Base-by-base conservation (phyloP, 2,113 vertebrate genomes). In the Pelusios castaneus region DNA sequence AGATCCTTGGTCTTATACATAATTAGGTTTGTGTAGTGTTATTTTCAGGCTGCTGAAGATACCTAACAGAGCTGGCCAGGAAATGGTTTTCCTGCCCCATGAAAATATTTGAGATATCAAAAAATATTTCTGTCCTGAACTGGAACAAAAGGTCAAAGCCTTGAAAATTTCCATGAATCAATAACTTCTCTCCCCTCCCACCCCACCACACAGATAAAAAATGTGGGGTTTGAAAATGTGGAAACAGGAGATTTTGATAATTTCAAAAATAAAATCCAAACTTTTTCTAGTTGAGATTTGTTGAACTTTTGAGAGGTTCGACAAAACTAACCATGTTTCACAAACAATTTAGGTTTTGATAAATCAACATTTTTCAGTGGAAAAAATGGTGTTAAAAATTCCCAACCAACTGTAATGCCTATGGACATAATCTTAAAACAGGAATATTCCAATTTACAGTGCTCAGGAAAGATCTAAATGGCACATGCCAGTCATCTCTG, bases 1-100 rank as follows among this genome's bases (percentile, higher is more conserved):
- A 92, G 84, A 84, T 87, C 82, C 87, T 92, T 47, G 10, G 86
- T 93, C 95, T 85, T 80, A 90, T 88, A 56, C 21, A 29, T 76
- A 89, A 88, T 52, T 94, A 55, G 77, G 41, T 91, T 97, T 97
- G 89, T 94, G 79, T 96, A 90, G 41, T 91, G 95, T 91, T 84
- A 41, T 73, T 94, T 93, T 91, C 75, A 94, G 87, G 94, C 92
- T 97, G 95, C 91, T 97, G 47, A 24, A 51, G 87, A 49, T 89
- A 73, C 90, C 84, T 45, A 27, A 14, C 9, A 70, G 19, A 70
- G 63, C 19, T 38, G 19, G 19, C 4, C n/a, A 38, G n/a, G 63
- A 70, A 70, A 70, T 38, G n/a, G n/a, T 70, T 70, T 70, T 38
- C 63, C 63, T 70, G n/a, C n/a, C 38, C 63, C 63, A 70, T 70